Base-by-base conservation (phyloP, 2,888 invertebrate genomes). In the Leptogaster cylindrica region DNA sequence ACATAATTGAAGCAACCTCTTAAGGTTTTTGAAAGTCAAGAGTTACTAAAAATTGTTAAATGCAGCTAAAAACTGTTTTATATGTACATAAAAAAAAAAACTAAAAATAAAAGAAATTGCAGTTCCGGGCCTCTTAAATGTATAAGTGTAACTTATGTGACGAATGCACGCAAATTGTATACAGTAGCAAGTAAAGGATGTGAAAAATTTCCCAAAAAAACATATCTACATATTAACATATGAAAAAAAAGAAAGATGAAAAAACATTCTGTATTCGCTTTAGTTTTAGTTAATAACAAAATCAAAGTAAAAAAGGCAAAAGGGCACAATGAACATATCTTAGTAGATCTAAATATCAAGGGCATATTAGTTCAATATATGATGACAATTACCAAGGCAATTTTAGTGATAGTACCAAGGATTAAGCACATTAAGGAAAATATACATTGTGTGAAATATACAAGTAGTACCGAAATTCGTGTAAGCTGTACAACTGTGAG, bases 311-410 rank as follows among this genome's bases (percentile, higher is more conserved):
- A 41, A 39, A 27, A 39, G 41, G 58, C 51, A 65, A 65, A 68
- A 25, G 68, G 68, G 68, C 68, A 68, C 68, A 68, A 68, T 31
- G 63, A 39, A 68, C 68, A 68, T 68, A 68, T 68, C 68, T 68
- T 64, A 65, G 39, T 63, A 51, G 55, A 65, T 44, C 20, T 50
- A 33, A 25, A 55, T 27, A 33, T 41, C 8, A 65, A 68, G 41
- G 31, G 36, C 2, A 12, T 39, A 58, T 6, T 46, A 46, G 20
- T 23, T 39, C 10, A 39, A 58, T 25, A 20, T 23, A 39, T 39
- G 39, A 39, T 2, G 25, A 58, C 36, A 58, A 36, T 58, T 39
- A 39, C 25, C 14, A 36, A 12, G 41, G 36, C 58, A 58, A 39
- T 58, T 58, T 10, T 58, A 58, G 41, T 39, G 58, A 25, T 36